A percentile compares a stretch with the other conserved stretches of the same genome.
Evolutionary conservation across 1,140 invertebrate species (phyloP).

Genomic region (Chironomus tepperi): DNA sequence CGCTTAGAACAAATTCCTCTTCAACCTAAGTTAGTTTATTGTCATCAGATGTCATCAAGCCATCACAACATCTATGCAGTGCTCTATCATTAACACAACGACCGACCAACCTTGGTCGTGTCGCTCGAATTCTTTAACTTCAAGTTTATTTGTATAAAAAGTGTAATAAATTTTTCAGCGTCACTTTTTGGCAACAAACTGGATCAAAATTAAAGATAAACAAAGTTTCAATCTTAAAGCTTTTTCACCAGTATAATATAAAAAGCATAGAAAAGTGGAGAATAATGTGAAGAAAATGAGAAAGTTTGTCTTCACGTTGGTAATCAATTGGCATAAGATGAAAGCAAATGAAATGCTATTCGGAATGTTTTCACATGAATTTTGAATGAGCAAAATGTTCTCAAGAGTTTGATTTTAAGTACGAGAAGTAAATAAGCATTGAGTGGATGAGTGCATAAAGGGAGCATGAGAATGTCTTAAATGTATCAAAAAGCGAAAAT

Average conservation of each 20-base stretch:
- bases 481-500: no score
- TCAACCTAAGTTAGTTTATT: no score
- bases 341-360: conserved; percentile 5
- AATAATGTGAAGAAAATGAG: neutral
- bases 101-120: no score
- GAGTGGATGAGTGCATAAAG: no score
- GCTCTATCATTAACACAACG: no score
- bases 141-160: no score
- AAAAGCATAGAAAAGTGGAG: neutral
- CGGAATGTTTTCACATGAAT: neutral
- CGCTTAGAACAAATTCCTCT: no score
- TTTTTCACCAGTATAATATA: neutral
- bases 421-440: neutral
- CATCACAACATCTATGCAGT: no score
- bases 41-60: no score
- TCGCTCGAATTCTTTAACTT: no score
- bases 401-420: conserved; percentile 14
- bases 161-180: no score
- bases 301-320: conserved; percentile 11
- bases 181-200: neutral
- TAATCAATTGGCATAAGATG: conserved; percentile 1
- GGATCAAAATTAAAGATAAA: neutral
- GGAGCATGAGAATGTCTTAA: no score
- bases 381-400: neutral
- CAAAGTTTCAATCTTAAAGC: neutral